A percentile compares a stretch with the other conserved stretches of the same genome.
Conservation (phyloP, 2,888 invertebrate species). For the Tanytarsus gracilentus region DNA sequence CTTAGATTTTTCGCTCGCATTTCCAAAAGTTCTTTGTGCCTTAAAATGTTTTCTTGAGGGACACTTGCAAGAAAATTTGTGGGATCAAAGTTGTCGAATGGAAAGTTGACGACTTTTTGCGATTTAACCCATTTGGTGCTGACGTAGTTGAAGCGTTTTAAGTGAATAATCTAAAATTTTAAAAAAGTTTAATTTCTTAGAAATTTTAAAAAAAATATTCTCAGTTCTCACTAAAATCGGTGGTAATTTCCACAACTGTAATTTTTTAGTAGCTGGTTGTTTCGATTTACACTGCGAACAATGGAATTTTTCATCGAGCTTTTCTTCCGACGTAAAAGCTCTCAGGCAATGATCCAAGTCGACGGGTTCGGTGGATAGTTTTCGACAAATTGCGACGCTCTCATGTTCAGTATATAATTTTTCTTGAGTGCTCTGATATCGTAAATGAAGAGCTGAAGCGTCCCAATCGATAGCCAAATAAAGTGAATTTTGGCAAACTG, state of each 20-base stretch:
- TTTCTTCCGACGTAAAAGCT: constrained; percentile 81
- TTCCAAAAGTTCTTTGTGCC: constrained; percentile 52
- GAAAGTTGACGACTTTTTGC: constrained; percentile 85
- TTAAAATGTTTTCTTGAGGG: constrained; percentile 63
- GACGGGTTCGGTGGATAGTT: constrained; percentile 70
- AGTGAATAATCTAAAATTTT: constrained; percentile 65
- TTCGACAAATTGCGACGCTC: constrained; percentile 60
- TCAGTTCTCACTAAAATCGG: constrained; percentile 73
- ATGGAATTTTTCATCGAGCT: constrained; percentile 75
- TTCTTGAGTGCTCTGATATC: constrained; percentile 73
- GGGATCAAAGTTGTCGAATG: constrained; percentile 77
- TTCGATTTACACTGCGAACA: constrained; percentile 75
- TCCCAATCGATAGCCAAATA: constrained; percentile 85
- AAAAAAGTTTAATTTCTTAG: not conserved
- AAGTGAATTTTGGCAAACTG: constrained; percentile 33
- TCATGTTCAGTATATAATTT: constrained; percentile 65
- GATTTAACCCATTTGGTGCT: constrained; percentile 91
- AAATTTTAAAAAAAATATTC: not conserved
- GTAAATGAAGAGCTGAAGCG: constrained; percentile 82
- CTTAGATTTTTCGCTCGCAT: constrained; percentile 34
- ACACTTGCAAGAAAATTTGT: constrained; percentile 76
- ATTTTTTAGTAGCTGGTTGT: constrained; percentile 79
- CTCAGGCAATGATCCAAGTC: constrained; percentile 76
- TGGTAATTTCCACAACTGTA: constrained; percentile 86
- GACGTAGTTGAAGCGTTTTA: constrained; percentile 85